Base-by-base conservation (phyloP, 2,113 vertebrate genomes). In the Jaculus jaculus region DNA sequence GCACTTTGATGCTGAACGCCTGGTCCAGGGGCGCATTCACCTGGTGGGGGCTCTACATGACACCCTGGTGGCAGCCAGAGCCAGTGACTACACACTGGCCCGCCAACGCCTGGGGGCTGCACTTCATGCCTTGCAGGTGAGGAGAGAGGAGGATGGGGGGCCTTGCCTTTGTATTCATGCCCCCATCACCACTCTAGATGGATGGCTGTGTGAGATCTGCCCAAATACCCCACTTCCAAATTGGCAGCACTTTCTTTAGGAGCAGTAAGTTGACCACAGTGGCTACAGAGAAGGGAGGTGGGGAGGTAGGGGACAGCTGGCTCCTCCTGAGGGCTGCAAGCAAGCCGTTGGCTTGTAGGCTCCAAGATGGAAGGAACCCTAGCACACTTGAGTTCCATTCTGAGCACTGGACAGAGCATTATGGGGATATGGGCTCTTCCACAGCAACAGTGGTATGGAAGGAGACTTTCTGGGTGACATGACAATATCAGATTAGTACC, bases 1-100 rank as follows among this genome's bases (percentile, higher is more conserved):
- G 94, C 99, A 99, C 96, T 99, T 99, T 63, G 98, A 99, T 94
- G 98, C 98, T 0, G 99, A 99, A 95, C 95, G 86, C 5, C 95
- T 99, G 65, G 95, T 96, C 63, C 97, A 93, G 54, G 97, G 98
- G 37, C 97, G 85, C 0, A 42, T 74, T 34, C 96, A 95, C 90
- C 90, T 99, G 51, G 96, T 96, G 24, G 92, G 96, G 51, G 94
- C 98, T 85, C 98, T 98, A 88, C 91, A 94, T 47, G 98, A 98
- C 88, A 97, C 97, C 9, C 66, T 99, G 81, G 94, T 96, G 7
- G 98, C 98, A 0, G 94, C 98, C 26, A 94, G 75, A 73, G 98
- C 98, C 42, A 97, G 97, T 65, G 97, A 99, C 75, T 97, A 98
- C 68, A 96, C 98, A 26, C 97, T 98, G 10, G 98, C 99, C 24